phyloP scores from a whole-genome alignment of 1,140 invertebrate genomes.

The Aphelenchoides avenae region DNA sequence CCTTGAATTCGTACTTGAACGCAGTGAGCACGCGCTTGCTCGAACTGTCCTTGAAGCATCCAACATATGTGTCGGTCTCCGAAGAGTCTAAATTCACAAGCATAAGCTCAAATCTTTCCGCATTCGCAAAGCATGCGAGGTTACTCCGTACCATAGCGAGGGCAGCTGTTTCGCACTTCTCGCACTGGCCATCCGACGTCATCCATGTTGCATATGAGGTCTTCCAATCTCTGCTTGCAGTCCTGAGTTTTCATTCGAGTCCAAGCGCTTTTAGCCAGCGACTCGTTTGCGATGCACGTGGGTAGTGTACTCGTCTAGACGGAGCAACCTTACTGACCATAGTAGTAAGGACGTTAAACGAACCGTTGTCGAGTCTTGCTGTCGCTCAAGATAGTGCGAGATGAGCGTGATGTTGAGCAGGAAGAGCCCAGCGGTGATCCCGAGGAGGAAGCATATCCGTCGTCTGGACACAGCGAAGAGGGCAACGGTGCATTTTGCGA shows the following conservation, averaged over 20 bases:
- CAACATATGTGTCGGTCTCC: conserved; percentile 11
- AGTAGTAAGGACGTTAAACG: too few species aligned
- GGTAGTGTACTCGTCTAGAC: too few species aligned
- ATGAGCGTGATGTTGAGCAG: too few species aligned
- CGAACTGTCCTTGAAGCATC: conserved; percentile 19
- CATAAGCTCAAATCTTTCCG: not conserved
- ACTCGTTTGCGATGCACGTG: conserved; percentile 21
- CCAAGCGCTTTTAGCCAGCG: conserved; percentile 27
- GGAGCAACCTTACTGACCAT: too few species aligned
- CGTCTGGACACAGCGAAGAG: too few species aligned
- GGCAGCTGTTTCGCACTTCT: conserved; percentile 18
- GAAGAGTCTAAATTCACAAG: too few species aligned
- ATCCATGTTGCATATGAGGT: conserved; percentile 18
- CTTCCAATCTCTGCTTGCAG: conserved; percentile 13
- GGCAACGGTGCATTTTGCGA: too few species aligned
- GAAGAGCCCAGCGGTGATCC: too few species aligned
- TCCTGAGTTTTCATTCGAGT: conserved; percentile 28
- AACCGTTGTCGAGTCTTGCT: too few species aligned
- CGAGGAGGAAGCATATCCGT: too few species aligned
- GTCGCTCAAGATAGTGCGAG: too few species aligned
- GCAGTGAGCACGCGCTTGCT: conserved; percentile 17
- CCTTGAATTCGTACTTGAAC: conserved; percentile 33
- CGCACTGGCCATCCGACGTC: conserved; percentile 5
- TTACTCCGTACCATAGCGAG: conserved; percentile 22
- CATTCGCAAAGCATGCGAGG: not conserved